A percentile compares a stretch with the other conserved stretches of the same genome.
These are phyloP conservation scores for Temnothorax ravouxi DNA, from an alignment of 2,888 invertebrate species.

Conservation along the genomic window DNA sequence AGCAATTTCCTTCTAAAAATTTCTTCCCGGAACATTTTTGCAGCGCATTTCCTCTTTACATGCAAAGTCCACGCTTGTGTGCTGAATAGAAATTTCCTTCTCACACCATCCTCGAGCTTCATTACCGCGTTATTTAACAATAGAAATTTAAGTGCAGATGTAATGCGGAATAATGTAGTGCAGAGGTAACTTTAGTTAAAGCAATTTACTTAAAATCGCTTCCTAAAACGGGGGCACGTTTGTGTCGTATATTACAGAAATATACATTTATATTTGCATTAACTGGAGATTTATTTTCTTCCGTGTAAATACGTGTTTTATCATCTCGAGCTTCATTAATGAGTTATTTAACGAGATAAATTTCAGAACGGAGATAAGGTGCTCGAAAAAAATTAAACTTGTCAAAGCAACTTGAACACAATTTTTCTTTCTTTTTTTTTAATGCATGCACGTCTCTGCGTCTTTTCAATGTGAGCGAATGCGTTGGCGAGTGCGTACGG, in stretches of 20 bases:
- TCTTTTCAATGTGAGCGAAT: neutral
- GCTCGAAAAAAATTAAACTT: neutral
- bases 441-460: neutral
- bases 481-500: neutral
- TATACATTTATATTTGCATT: neutral
- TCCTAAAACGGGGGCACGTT: neutral
- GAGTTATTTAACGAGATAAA: slow-evolving; percentile 1
- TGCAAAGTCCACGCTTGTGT: neutral
- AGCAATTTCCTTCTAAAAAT: neutral
- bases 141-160: neutral
- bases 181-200: slow-evolving; percentile 13
- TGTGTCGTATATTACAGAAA: neutral
- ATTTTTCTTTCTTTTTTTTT: neutral
- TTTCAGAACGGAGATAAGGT: neutral
- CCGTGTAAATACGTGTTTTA: neutral
- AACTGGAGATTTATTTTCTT: slow-evolving; percentile 17
- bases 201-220: slow-evolving; percentile 1
- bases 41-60: neutral
- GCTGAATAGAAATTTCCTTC: slow-evolving; percentile 6
- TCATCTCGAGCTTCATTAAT: slow-evolving; percentile 6
- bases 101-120: neutral
- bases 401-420: neutral
- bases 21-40: neutral
- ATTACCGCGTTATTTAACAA: slow-evolving; percentile 26
- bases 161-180: neutral